Evolutionary conservation across 1,140 invertebrate species (phyloP).

Genomic region (Cherax quadricarinatus): DNA sequence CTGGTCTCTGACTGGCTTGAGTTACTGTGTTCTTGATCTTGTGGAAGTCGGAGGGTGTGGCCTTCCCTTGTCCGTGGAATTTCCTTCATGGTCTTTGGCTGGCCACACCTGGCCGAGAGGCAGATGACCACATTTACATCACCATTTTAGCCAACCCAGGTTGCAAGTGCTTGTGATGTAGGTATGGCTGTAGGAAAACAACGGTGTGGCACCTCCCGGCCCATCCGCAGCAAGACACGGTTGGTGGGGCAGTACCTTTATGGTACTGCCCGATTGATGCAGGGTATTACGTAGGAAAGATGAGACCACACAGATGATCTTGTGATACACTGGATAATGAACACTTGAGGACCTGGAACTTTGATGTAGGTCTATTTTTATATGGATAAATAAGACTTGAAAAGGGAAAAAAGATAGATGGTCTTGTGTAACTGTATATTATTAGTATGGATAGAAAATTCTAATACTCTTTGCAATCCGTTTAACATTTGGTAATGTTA

Average conservation of each 20-base stretch:
- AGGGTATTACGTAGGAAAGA: conserved; percentile 70
- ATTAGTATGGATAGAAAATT: conserved; percentile 69
- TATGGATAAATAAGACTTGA: conserved; percentile 66
- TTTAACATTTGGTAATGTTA: conserved; percentile 68
- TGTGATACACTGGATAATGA: conserved; percentile 69
- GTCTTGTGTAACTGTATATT: conserved; percentile 72
- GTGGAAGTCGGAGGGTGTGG: conserved; percentile 62
- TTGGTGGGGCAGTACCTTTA: conserved; percentile 32
- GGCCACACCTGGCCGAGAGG: conserved; percentile 55
- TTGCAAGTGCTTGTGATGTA: conserved; percentile 20
- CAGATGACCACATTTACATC: conserved; percentile 36
- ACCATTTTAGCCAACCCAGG: conserved; percentile 2
- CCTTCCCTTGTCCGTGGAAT: conserved; percentile 25
- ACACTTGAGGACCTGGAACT: conserved; percentile 66
- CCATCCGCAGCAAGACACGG: conserved; percentile 48
- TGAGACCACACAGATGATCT: conserved; percentile 66
- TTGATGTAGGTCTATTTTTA: conserved; percentile 71
- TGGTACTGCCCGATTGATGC: conserved; percentile 51
- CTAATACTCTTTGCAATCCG: conserved; percentile 69
- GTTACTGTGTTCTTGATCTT: conserved; percentile 67
- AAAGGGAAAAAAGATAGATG: conserved; percentile 57
- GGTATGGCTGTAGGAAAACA: conserved; percentile 52
- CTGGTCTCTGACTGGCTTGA: conserved; percentile 63
- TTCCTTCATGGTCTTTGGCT: conserved; percentile 8
- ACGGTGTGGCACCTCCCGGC: conserved; percentile 49